Evolutionary conservation across 2,113 vertebrate species (phyloP), one percentile per base, ranked within the genome.

Genomic region (Rhinogobius similis): DNA sequence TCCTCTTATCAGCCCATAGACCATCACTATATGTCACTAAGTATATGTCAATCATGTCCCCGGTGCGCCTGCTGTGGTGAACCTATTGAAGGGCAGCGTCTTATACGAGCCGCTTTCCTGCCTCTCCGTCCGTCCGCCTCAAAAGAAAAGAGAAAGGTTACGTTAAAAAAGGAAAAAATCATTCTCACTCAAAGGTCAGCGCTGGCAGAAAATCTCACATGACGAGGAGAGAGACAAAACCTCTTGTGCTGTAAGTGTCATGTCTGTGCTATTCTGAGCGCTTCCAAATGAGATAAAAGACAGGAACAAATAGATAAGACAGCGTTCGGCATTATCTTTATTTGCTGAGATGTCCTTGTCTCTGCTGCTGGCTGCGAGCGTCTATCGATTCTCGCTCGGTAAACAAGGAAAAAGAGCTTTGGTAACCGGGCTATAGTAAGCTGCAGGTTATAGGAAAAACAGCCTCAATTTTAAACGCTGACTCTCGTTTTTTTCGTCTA

Each of bases 21-120:
- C 70, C 41, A 14, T 24, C 23, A 5, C 11, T 26, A 7, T 50
- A 50, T 50, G 24, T 81, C 69, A 10, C 78, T 81, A 64, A 10
- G 76, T 82, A 64, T 78, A 77, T 77, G 85, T 81, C 88, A 86
- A 67, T 91, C 89, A 86, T 81, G 82, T 83, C 78, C 72, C 82
- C 86, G 84, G 86, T 84, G 84, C 88, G 72, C 85, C 72, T 41
- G 73, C 53, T 80, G 66, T 29, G 65, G 70, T 70, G 59, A 76
- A 74, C 68, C 74, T 18, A 50, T 64, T 72, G 82, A 88, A 78
- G 79, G 59, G 59, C 36, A 38, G 72, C 68, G 67, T 82, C 82
- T 82, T 75, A 73, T 80, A 53, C 79, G 68, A 83, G 70, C 67
- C 50, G 73, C 82, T 82, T 53, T 67, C 68, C 75, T 56, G 68